Evolutionary conservation across 1,140 invertebrate genomes (phyloP), one percentile per base, ranked within the genome.

Genomic region (Nasonia giraulti): DNA sequence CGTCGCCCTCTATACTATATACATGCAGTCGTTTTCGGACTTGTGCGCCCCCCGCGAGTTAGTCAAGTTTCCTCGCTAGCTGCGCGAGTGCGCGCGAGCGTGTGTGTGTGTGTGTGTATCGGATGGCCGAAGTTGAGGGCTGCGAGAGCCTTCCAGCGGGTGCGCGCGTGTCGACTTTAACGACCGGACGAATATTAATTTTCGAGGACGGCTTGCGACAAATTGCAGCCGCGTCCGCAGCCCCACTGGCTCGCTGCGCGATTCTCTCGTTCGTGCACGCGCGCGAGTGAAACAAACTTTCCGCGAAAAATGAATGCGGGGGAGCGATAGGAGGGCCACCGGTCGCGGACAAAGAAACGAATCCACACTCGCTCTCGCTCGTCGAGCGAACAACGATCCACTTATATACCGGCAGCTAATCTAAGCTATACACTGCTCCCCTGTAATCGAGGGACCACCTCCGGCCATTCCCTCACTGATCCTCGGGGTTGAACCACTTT

Each of bases 111-210:
- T 69, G 69, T 81, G 55, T 71, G 17, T 31, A 50, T 23, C 12
- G 55, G n/a, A 14, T 71, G 55, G 17, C 55, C 17, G 55, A 62
- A 62, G 55, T 62, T 62, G 20, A 62, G 20, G 17, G 55, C 20
- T 20, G 2, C 7, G 17, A 62, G 20, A 62, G 55, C 17, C 20
- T 62, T 17, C 6, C 47, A 4, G 11, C 47, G 47, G 0, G 47
- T 23, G 68, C 8, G 14, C 8, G 37, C n/a, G 14, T 14, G 14
- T 31, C 10, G 40, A 73, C 10, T 33, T 81, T 81, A 44, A 73
- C 40, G 68, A 81, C 27, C 40, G 78, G 10, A 3, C 68, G 44
- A 81, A 44, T 73, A 81, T 81, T 81, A 81, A 81, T 81, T 73
- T 73, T 55, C 7, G 23, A 62, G 20, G 55, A 20, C 20, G 55